These are phyloP conservation scores for Orthosia incerta DNA, from an alignment of 2,888 invertebrate species.

Conservation along the genomic window DNA sequence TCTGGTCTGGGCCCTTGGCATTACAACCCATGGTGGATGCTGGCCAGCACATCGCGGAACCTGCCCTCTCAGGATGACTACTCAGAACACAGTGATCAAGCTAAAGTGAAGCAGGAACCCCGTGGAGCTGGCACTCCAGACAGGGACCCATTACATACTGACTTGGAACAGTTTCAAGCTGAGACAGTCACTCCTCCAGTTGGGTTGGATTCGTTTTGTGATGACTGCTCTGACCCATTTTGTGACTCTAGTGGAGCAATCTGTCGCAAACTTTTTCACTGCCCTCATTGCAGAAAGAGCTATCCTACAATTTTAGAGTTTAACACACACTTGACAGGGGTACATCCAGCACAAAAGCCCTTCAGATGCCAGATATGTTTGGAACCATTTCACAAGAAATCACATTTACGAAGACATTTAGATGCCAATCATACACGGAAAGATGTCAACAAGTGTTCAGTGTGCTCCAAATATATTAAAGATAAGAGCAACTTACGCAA, in stretches of 20 bases:
- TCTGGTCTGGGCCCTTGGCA: slow-evolving; percentile 88
- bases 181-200: slow-evolving; percentile 84
- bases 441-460: slow-evolving; percentile 90
- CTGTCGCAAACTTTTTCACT: slow-evolving; percentile 89
- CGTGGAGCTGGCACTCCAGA: slow-evolving; percentile 85
- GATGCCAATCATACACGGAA: slow-evolving; percentile 89
- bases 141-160: slow-evolving; percentile 83
- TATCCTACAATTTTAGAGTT: slow-evolving; percentile 90
- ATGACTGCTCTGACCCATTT: slow-evolving; percentile 90
- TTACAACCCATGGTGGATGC: slow-evolving; percentile 91
- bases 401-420: slow-evolving; percentile 88
- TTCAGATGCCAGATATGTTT: slow-evolving; percentile 90
- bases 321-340: slow-evolving; percentile 89
- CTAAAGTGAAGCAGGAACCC: slow-evolving; percentile 88
- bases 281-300: slow-evolving; percentile 90
- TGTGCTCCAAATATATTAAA: slow-evolving; percentile 90
- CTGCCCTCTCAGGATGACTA: slow-evolving; percentile 87
- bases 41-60: slow-evolving; percentile 88
- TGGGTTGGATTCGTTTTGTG: slow-evolving; percentile 88
- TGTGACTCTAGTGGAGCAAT: slow-evolving; percentile 87
- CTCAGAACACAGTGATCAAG: slow-evolving; percentile 85
- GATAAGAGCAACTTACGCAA: slow-evolving; percentile 90
- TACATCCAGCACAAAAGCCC: slow-evolving; percentile 89
- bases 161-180: slow-evolving; percentile 82
- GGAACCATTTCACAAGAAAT: slow-evolving; percentile 89